Conservation (phyloP, 2,888 invertebrate genomes). For the Sminthurinus aureus region DNA sequence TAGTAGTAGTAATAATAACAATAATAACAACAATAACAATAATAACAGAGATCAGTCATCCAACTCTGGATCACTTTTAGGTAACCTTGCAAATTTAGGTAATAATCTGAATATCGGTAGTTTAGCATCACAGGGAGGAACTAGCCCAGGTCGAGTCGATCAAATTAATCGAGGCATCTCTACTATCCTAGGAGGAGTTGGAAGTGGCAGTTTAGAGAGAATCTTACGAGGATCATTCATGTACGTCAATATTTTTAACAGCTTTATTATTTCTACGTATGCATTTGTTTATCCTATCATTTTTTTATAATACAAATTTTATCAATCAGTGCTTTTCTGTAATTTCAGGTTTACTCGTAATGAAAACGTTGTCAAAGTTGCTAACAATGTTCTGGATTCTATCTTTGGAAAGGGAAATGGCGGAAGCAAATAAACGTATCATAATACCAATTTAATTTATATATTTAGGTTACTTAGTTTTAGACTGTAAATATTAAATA, state of each 20-base stretch:
- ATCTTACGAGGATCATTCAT: constrained; percentile 47
- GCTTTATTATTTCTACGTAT: too few species aligned
- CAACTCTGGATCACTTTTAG: background rate
- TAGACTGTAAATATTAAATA: too few species aligned
- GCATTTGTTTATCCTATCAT: too few species aligned
- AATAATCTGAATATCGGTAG: background rate
- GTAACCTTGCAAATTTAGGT: background rate
- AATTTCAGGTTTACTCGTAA: constrained; percentile 33
- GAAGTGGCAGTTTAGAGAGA: constrained; percentile 45
- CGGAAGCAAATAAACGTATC: background rate
- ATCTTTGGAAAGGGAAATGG: constrained; percentile 48
- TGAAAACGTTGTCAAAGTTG: constrained; percentile 54
- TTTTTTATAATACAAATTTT: too few species aligned
- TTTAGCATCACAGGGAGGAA: background rate
- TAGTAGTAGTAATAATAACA: background rate
- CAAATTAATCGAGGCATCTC: constrained; percentile 52
- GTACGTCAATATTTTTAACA: background rate
- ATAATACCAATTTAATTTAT: background rate
- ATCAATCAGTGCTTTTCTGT: too few species aligned
- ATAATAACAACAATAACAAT: background rate
- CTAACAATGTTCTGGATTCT: constrained; percentile 51
- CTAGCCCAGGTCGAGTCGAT: constrained; percentile 41
- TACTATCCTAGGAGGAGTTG: constrained; percentile 52
- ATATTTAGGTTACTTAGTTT: background rate
- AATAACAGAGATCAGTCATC: background rate